Evolutionary conservation across 2,888 invertebrate species (phyloP).

Genomic region (Steinernema carpocapsae): DNA sequence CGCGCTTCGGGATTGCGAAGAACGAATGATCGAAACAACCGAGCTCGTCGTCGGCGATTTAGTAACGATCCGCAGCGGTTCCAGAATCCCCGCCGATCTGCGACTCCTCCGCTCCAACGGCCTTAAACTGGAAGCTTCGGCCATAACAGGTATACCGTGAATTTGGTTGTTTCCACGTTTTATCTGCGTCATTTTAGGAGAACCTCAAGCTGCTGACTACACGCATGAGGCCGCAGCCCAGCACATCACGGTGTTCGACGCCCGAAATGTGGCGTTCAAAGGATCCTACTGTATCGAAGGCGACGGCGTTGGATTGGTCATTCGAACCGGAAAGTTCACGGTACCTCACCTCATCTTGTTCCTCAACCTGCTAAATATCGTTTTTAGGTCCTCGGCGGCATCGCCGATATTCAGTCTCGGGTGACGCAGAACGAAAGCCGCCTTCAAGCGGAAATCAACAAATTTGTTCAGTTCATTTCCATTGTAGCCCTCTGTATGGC

Average conservation of each 20-base stretch:
- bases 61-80: constrained; percentile 58
- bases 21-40: constrained; percentile 73
- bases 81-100: constrained; percentile 68
- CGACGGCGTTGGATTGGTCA: constrained; percentile 66
- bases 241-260: constrained; percentile 61
- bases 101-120: constrained; percentile 66
- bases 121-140: constrained; percentile 66
- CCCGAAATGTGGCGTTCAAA: constrained; percentile 65
- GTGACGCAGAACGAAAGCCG: constrained; percentile 46
- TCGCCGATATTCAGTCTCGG: constrained; percentile 48
- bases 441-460: constrained; percentile 49
- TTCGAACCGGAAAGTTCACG: constrained; percentile 65
- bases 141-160: constrained; percentile 50
- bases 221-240: constrained; percentile 55
- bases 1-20: constrained; percentile 86
- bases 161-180: too few relatives aligned
- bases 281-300: constrained; percentile 67
- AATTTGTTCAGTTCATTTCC: constrained; percentile 56
- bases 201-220: constrained; percentile 49
- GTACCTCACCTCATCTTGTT: constrained; percentile 37
- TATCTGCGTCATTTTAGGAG: constrained; percentile 42
- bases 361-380: not conserved
- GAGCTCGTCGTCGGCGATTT: constrained; percentile 69
- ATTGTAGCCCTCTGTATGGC: constrained; percentile 64
- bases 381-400: constrained; percentile 49